phyloP scores from a whole-genome alignment of 2,797 vertebrate genomes.

The Sylvia borin region DNA sequence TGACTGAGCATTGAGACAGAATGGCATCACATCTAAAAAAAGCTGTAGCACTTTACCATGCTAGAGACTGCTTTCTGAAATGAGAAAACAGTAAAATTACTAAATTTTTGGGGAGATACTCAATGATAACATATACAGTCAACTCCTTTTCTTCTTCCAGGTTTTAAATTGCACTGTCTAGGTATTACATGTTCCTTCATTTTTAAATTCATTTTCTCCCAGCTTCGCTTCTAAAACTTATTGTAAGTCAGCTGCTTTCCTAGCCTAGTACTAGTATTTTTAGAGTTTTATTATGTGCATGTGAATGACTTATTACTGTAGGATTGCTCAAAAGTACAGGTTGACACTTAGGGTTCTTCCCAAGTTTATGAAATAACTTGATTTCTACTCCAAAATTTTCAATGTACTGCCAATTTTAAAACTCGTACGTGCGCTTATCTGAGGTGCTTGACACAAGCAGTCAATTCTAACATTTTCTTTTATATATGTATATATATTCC shows the following conservation, averaged over 20 bases:
- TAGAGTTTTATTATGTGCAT: background rate
- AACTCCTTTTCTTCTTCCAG: background rate
- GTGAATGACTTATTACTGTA: background rate
- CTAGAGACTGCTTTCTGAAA: background rate
- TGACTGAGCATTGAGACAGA: background rate
- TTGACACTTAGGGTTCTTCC: background rate
- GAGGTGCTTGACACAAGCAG: background rate
- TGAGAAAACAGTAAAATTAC: background rate
- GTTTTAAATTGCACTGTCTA: background rate
- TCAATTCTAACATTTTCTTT: slow-evolving; percentile 11
- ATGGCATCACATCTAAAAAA: background rate
- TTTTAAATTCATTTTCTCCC: background rate
- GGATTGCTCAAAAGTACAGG: background rate
- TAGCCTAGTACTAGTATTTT: background rate
- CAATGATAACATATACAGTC: background rate
- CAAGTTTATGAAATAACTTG: background rate
- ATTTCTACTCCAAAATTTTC: slow-evolving; percentile 13
- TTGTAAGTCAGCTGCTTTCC: background rate
- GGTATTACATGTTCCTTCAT: background rate
- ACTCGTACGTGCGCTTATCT: background rate
- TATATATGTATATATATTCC: background rate
- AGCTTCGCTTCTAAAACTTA: background rate
- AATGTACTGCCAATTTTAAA: background rate
- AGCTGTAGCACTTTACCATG: background rate
- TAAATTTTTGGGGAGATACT: background rate